A percentile compares a stretch with the other conserved stretches of the same genome.
These are phyloP conservation scores for Opisthograptis luteolata DNA, from an alignment of 2,888 invertebrate genomes.

Conservation along the genomic window DNA sequence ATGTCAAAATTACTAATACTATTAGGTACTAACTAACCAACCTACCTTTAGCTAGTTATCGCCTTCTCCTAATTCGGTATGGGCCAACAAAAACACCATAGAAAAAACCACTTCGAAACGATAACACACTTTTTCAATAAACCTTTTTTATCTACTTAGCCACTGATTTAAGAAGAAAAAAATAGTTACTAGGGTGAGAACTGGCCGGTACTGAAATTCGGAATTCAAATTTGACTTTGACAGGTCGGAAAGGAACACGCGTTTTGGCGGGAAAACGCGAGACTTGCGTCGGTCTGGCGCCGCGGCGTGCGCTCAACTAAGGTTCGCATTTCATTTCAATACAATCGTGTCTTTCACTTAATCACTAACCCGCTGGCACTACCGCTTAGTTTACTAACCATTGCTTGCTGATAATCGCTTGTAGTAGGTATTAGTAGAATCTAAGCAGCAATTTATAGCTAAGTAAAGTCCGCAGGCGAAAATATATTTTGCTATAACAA, in stretches of 20 bases:
- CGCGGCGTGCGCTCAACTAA: conserved; percentile 68
- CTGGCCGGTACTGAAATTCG: conserved; percentile 30
- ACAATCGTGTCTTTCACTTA: conserved; percentile 34
- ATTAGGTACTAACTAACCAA: conserved; percentile 42
- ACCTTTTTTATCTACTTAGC: conserved; percentile 27
- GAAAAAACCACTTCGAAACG: conserved; percentile 27
- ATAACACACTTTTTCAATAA: conserved; percentile 11
- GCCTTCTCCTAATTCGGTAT: conserved; percentile 34
- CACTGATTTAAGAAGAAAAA: conserved; percentile 18
- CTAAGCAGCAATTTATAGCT: conserved; percentile 25
- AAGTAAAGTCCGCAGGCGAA: neutral
- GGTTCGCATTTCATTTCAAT: conserved; percentile 36
- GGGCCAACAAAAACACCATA: conserved; percentile 34
- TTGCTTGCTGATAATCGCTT: conserved; percentile 12
- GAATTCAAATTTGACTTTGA: conserved; percentile 42
- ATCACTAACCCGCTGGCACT: conserved; percentile 20
- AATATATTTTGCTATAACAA: neutral
- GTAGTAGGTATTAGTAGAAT: neutral
- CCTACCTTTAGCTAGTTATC: conserved; percentile 45
- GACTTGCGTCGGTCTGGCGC: conserved; percentile 47
- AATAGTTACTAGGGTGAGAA: conserved; percentile 30
- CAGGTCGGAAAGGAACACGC: conserved; percentile 53
- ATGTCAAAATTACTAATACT: conserved; percentile 40
- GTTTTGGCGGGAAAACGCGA: conserved; percentile 64
- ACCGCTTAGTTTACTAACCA: conserved; percentile 28